Evolutionary conservation across 1,140 invertebrate genomes (phyloP).

Genomic region (Pteromalus puparum): DNA sequence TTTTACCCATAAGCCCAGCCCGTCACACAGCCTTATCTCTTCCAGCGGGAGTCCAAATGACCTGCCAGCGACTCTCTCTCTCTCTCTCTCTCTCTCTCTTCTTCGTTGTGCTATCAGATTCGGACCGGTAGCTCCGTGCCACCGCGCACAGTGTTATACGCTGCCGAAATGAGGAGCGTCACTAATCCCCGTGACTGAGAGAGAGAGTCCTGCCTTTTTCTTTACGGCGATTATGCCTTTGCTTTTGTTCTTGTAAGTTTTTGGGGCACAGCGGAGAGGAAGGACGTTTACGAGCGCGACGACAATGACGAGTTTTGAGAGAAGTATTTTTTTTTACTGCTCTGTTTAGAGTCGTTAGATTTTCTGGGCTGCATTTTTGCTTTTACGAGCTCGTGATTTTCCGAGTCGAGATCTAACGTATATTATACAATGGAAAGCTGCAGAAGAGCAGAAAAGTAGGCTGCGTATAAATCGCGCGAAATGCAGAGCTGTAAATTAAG

Average conservation of each 20-base stretch:
- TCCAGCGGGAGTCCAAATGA: background rate
- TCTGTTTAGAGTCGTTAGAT: too few relatives aligned
- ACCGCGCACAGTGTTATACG: background rate
- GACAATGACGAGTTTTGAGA: too few relatives aligned
- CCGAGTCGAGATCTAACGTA: too few relatives aligned
- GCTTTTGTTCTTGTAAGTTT: too few relatives aligned
- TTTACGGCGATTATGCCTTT: background rate
- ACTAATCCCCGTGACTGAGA: conserved; percentile 38
- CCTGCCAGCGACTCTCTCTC: conserved; percentile 27
- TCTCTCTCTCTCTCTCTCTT: too few relatives aligned
- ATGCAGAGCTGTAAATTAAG: conserved; percentile 51
- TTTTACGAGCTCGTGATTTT: too few relatives aligned
- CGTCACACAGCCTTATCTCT: conserved; percentile 52
- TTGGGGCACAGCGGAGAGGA: too few relatives aligned
- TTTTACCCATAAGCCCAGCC: conserved; percentile 11
- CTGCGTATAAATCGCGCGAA: background rate
- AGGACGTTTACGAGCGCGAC: too few relatives aligned
- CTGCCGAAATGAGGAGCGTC: conserved; percentile 31
- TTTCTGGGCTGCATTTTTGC: too few relatives aligned
- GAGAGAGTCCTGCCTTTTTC: background rate
- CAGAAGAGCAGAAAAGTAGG: background rate
- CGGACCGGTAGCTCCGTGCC: background rate
- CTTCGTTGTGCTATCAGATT: conserved; percentile 9
- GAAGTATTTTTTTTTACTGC: too few relatives aligned
- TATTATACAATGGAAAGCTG: background rate